Conservation (phyloP, 2,113 vertebrate genomes). For the Ovis canadensis region DNA sequence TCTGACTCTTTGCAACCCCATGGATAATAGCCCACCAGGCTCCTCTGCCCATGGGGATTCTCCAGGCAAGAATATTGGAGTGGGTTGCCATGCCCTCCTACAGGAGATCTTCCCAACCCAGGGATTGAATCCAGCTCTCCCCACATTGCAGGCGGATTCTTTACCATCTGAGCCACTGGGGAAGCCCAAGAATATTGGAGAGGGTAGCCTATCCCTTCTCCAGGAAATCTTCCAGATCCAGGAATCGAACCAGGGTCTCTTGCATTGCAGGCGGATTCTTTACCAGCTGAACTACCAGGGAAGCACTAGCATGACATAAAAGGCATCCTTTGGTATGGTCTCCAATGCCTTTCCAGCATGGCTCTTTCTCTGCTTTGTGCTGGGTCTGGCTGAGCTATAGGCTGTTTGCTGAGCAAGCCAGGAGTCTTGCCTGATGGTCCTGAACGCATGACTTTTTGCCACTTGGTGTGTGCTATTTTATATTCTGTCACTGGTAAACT, state of each 20-base stretch:
- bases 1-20: fast-evolving
- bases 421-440: neutral
- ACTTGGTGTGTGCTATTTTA: neutral
- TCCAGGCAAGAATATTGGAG: neutral
- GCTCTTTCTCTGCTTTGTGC: neutral
- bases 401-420: neutral
- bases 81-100: neutral
- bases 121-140: neutral
- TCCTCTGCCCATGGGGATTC: neutral
- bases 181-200: neutral
- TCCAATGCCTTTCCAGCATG: neutral
- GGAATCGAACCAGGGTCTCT: neutral
- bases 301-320: neutral
- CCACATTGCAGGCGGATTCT: neutral
- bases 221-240: neutral
- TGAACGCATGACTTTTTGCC: neutral
- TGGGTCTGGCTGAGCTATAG: neutral
- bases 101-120: neutral
- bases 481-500: neutral
- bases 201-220: neutral
- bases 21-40: neutral
- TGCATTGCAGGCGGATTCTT: neutral
- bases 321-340: neutral
- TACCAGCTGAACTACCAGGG: neutral
- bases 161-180: neutral